Conservation (phyloP, 2,888 invertebrate species). For the Stenchaetothrips biformis region DNA sequence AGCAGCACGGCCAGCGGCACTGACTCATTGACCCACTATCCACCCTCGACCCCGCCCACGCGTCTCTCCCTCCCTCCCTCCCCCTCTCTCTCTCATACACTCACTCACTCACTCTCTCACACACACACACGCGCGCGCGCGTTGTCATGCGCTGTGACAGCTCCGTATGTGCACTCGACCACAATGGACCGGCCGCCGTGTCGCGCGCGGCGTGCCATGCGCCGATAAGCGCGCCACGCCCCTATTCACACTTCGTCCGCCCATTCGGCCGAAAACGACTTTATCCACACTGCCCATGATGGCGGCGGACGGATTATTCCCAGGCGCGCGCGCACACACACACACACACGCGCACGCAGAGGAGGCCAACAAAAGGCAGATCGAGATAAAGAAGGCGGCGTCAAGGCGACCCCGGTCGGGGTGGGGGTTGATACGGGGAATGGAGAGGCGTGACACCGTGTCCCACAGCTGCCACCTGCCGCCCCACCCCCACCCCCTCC, state of each 20-base stretch:
- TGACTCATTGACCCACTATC: neutral
- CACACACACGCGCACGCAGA: too few species aligned
- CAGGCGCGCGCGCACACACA: neutral
- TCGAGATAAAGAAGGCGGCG: too few species aligned
- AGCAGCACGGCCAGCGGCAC: neutral
- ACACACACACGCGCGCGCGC: neutral
- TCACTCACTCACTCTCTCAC: neutral
- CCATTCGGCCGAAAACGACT: neutral
- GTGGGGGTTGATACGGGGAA: too few species aligned
- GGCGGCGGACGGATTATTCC: neutral
- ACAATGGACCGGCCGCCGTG: neutral
- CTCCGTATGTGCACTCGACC: neutral
- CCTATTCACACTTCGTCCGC: neutral
- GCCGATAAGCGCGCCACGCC: neutral
- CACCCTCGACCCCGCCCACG: too few species aligned
- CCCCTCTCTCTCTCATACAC: neutral
- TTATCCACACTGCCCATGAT: neutral
- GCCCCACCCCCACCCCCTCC: neutral
- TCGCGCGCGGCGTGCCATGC: neutral
- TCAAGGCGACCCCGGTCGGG: too few species aligned
- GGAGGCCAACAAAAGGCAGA: neutral
- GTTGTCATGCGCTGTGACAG: neutral
- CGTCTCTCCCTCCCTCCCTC: too few species aligned
- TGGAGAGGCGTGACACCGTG: too few species aligned
- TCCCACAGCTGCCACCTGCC: neutral